Evolutionary conservation across 2,113 vertebrate species (phyloP), one percentile per base, ranked within the genome.

Genomic region (Triplophysa tibetana): DNA sequence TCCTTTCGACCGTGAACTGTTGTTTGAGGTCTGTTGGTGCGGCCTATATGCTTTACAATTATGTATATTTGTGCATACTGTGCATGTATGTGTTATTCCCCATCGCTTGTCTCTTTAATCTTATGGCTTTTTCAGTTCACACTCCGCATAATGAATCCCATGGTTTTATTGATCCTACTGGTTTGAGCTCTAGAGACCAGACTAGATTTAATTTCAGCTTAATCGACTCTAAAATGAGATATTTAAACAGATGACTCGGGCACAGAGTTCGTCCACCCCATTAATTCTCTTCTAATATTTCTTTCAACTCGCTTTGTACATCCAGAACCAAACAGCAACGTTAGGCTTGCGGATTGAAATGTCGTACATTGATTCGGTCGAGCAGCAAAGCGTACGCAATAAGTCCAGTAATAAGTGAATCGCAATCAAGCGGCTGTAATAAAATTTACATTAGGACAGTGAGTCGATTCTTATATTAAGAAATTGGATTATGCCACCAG

Each of bases 191-290:
- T 62, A 69, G 24, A 52, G 70, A 67, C 69, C 68, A 62, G 69
- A 79, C 70, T 75, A 75, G 61, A 78, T 78, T 82, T 81, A 66
- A 81, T 81, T 82, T 83, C 48, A 43, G 81, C 79, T 83, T 70
- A 83, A 83, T 83, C 81, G 77, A 83, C 64, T 83, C 70, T 75
- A 83, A 79, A 83, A 83, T 83, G 64, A 83, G 81, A 82, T 69
- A 77, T 82, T 82, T 68, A 62, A 63, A 75, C 77, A 33, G 13
- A 64, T 73, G 17, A 50, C 64, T 81, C 63, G 0, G 64, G 74
- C 70, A 43, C 52, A 19, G 75, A 68, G 41, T 60, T 67, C 21
- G 2, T 33, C 61, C 68, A 72, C 75, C 43, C 76, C 70, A 79
- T 82, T 79, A 82, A 52, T 45, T 79, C 67, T 64, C 14, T 61